Base-by-base conservation (phyloP, 2,888 invertebrate species). In the Phyto melanocephala region DNA sequence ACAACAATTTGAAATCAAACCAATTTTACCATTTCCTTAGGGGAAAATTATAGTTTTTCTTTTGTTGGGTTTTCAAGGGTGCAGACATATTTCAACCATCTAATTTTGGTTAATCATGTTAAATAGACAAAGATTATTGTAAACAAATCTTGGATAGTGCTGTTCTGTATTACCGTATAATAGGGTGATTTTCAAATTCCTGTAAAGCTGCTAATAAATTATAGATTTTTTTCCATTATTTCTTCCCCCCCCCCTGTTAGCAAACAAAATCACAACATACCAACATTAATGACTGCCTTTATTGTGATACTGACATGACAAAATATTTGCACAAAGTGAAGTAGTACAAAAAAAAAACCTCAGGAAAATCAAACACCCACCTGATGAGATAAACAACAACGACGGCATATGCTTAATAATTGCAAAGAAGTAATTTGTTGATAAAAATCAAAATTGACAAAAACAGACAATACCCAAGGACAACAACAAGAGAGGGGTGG, bases 361-460 rank as follows among this genome's bases (percentile, higher is more conserved):
- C 40, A 56, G 47, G 22, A 13, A 15, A 42, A 28, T 63, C 45
- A 42, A 45, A 24, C 58, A 60, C 37, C 70, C 60, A 47, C 60
- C 50, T 60, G 15, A 47, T 28, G 28, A 24, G 45, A 63, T 5
- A 22, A 15, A 4, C 22, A 40, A 22, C n/a, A 15, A 42, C 5
- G 28, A 15, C 11, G 62, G 17, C 75, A 65, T 56, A 65, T 74
- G 74, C 42, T 74, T 65, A 33, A 65, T 58, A 75, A 75, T 75
- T 45, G 56, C 65, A 65, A 75, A 45, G 52, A 74, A 74, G 72
- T 54, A 63, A 54, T 60, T 65, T 47, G 63, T 58, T 75, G 75
- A 65, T 65, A 56, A 65, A 37, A 65, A 75, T 65, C 56, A 75
- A 60, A 71, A n/a, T 35, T 45, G 24, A 11, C 28, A 54, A 37